Evolutionary conservation across 2,888 invertebrate species (phyloP), one percentile per base, ranked within the genome.

Genomic region (Catocala nupta): DNA sequence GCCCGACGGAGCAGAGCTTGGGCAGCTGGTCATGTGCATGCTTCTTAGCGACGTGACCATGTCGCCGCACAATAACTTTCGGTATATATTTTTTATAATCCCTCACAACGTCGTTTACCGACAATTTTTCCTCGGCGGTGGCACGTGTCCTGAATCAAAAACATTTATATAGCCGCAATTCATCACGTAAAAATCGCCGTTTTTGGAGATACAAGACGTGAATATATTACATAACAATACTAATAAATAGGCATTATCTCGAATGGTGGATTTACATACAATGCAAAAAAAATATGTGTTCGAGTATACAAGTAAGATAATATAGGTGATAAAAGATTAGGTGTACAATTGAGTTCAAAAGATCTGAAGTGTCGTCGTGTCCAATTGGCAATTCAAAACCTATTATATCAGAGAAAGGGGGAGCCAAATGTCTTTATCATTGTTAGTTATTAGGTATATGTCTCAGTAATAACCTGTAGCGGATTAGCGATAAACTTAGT

Each of bases 61-160:
- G 97, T 65, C 96, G 95, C 78, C 96, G 96, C 9, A 97, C 94
- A 58, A 98, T 96, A 70, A 96, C 96, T 85, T 96, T 96, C 0
- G 98, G 98, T 77, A 98, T 96, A 91, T 97, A 98, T 75, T 96
- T 97, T 82, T 97, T 97, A 81, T 97, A 98, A 77, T 97, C 96
- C 72, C 95, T 96, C 79, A 96, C 96, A 4, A 98, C 96, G 62
- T 95, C 95, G 69, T 96, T 96, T 55, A 95, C 90, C 0, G 95
- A 90, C 66, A 96, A 88, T 59, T 96, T 95, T 75, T 96, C 96
- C 83, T 98, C 98, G n/a, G 97, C 86, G 90, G 97, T 96, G 45
- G 97, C 96, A 73, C 98, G 96, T 65, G 96, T 95, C 94, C 94
- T 94, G 80, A 47, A 84, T 83, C 39, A 73, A 75, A 65, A 73